Evolutionary conservation across 2,888 invertebrate species (phyloP).

Genomic region (Synergus umbraculus): DNA sequence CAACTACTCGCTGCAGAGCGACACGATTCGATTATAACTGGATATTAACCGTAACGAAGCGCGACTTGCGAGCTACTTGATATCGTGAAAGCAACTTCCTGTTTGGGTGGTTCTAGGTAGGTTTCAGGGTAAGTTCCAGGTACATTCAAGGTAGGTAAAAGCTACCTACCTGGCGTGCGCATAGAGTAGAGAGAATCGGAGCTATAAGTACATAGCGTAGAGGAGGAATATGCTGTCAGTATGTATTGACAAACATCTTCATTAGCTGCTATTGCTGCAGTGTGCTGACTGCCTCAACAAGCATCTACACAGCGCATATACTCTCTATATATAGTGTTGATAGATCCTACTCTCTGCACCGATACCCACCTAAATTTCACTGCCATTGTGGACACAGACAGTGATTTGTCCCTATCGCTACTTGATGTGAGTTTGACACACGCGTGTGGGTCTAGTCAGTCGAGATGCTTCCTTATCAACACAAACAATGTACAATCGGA

Average conservation of each 20-base stretch:
- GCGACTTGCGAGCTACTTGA: constrained; percentile 57
- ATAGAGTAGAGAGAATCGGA: constrained; percentile 46
- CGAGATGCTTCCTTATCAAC: constrained; percentile 13
- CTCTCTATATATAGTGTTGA: constrained; percentile 22
- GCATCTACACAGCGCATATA: constrained; percentile 51
- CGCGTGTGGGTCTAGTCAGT: constrained; percentile 53
- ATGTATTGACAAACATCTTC: constrained; percentile 73
- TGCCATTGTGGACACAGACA: constrained; percentile 57
- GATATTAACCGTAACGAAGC: constrained; percentile 66
- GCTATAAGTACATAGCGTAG: constrained; percentile 48
- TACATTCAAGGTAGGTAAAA: constrained; percentile 1
- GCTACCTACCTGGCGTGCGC: neutral
- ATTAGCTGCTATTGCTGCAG: constrained; percentile 64
- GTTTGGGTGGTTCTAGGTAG: neutral
- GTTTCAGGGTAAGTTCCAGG: neutral
- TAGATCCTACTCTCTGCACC: constrained; percentile 46
- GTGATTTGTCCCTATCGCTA: constrained; percentile 59
- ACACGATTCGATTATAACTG: constrained; percentile 64
- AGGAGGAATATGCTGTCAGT: constrained; percentile 58
- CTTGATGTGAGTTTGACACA: constrained; percentile 60
- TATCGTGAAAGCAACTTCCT: constrained; percentile 56
- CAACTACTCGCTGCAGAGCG: constrained; percentile 53
- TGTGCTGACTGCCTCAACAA: constrained; percentile 63
- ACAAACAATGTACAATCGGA: constrained; percentile 16
- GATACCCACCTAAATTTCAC: constrained; percentile 57